Evolutionary conservation across 2,113 vertebrate species (phyloP).

Genomic region (Symphodus melops): DNA sequence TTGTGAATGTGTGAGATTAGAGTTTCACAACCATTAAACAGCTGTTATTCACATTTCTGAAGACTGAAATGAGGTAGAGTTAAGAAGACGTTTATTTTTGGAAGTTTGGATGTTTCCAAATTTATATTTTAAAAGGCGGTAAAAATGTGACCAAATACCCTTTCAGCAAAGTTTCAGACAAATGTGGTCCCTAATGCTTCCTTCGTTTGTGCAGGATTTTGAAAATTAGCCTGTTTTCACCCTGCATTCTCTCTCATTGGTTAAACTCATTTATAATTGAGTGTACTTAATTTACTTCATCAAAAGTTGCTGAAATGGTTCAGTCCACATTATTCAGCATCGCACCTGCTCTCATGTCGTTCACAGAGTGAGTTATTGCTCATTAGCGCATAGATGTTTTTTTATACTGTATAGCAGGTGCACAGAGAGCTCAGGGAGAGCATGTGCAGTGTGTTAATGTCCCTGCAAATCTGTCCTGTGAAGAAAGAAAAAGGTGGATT

Average conservation of each 20-base stretch:
- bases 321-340: slow-evolving; percentile 1
- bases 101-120: too few relatives aligned
- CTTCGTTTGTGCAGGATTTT: too few relatives aligned
- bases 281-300: neutral
- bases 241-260: neutral
- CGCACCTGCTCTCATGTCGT: slow-evolving; percentile 35
- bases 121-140: too few relatives aligned
- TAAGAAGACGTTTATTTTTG: too few relatives aligned
- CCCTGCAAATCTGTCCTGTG: neutral
- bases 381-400: slow-evolving; percentile 42
- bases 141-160: too few relatives aligned
- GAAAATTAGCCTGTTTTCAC: too few relatives aligned
- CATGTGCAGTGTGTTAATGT: slow-evolving; percentile 15
- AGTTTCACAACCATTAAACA: too few relatives aligned
- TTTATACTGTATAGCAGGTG: slow-evolving; percentile 19
- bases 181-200: too few relatives aligned
- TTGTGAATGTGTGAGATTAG: too few relatives aligned
- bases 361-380: slow-evolving; percentile 37
- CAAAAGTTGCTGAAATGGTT: neutral
- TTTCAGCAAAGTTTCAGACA: too few relatives aligned
- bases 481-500: slow-evolving; percentile 15
- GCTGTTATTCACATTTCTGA: too few relatives aligned
- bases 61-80: too few relatives aligned
- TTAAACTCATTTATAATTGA: neutral
- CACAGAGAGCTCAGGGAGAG: slow-evolving; percentile 27